Base-by-base conservation (phyloP, 1,140 invertebrate species). In the Pseudomyrmex gracilis region DNA sequence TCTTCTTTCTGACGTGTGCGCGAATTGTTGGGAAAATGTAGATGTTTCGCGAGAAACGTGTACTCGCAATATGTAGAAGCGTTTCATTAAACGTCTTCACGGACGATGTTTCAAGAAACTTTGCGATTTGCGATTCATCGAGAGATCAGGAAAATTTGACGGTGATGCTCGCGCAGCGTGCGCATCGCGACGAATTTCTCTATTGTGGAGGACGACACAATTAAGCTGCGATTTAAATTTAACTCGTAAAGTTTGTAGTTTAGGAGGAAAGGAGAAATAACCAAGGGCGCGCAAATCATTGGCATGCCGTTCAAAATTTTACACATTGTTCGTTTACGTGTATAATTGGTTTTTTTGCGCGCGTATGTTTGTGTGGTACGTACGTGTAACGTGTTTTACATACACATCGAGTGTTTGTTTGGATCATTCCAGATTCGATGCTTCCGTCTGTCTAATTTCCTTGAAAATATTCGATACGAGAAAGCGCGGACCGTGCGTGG, bases 161-260 rank as follows among this genome's bases (percentile, higher is more conserved):
- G 10, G 13, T 45, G 51, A 77, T n/a, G 64, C 17, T 64, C 51
- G n/a, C 13, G 51, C 45, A 9, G 22, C n/a, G 12, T 13, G 63
- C 34, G 45, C 64, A 43, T 12, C 66, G 45, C 70, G 47, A 70
- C 58, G 76, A 80, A 80, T 80, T 80, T 71, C 76, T 47, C 53
- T 47, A 55, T 55, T 66, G n/a, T 55, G 45, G 49, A 66, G 53
- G 55, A 71, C 66, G 55, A 43, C 66, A 49, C n/a, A 58, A 80
- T n/a, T n/a, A n/a, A 80, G 66, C 76, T 71, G 76, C 66, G 76
- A 80, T 80, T 71, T 71, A 70, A 80, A 80, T 80, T 80, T 80
- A 70, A 80, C 71, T 80, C 58, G 53, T 58, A 80, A 80, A 80
- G 67, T 80, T 80, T 17, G 53, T 51, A 34, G 34, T 34, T 34